A percentile compares a stretch with the other conserved stretches of the same genome.
Evolutionary conservation across 2,797 vertebrate genomes (phyloP).

Genomic region (Podarcis lilfordi): DNA sequence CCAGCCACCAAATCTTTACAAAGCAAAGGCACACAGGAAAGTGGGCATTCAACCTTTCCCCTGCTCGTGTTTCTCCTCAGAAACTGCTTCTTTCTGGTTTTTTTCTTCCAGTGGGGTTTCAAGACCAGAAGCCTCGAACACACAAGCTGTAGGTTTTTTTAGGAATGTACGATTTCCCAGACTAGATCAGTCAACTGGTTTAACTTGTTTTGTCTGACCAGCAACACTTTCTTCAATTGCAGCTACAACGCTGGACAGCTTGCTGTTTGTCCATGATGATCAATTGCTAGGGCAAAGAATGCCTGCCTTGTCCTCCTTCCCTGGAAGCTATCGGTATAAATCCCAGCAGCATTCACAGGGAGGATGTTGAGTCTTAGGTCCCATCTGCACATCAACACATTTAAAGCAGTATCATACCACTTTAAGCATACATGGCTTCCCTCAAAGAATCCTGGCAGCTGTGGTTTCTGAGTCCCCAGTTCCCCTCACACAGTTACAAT

Average conservation of each 20-base stretch:
- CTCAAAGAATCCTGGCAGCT: too few species aligned
- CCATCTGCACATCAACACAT: too few species aligned
- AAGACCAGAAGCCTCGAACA: background rate
- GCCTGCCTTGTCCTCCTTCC: background rate
- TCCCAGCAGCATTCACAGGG: background rate
- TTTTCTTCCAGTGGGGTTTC: background rate
- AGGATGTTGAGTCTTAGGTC: background rate
- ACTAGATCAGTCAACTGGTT: accelerated
- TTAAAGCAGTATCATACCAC: too few species aligned
- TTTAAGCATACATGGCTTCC: too few species aligned
- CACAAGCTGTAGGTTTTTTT: constrained; percentile 10
- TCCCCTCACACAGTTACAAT: too few species aligned
- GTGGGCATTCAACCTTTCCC: background rate
- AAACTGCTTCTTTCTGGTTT: too few species aligned
- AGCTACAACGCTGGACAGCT: accelerated
- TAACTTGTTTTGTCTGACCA: background rate
- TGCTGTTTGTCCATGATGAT: background rate
- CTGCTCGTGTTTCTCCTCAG: background rate
- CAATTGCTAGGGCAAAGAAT: background rate
- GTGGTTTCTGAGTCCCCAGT: too few species aligned
- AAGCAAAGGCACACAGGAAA: background rate
- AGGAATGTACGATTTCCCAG: background rate
- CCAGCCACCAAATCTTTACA: background rate
- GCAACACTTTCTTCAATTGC: constrained; percentile 15
- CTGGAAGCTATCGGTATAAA: background rate